These are phyloP conservation scores for Eueremaeus valkanovi DNA, from an alignment of 2,888 invertebrate species.

Conservation along the genomic window DNA sequence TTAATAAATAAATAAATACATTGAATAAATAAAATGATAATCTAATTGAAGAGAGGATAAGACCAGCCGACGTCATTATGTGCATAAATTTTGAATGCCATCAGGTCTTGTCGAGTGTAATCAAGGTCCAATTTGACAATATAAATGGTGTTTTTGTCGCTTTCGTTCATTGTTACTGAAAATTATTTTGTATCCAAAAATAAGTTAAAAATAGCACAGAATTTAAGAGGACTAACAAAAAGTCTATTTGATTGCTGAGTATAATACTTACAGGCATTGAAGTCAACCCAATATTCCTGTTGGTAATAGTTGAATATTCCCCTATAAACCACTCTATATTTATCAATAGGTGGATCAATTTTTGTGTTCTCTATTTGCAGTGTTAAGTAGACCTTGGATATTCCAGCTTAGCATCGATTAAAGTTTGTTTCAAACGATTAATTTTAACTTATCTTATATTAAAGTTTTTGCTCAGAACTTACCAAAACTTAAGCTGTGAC, in stretches of 20 bases:
- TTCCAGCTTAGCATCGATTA: background rate
- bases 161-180: background rate
- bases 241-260: no score
- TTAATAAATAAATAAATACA: no score
- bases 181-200: no score
- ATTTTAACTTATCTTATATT: background rate
- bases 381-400: background rate
- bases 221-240: no score
- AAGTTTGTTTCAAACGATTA: background rate
- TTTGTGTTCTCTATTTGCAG: background rate
- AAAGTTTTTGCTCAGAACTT: background rate
- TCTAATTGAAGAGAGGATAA: background rate
- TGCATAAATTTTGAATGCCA: background rate
- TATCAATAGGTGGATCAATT: conserved; percentile 9
- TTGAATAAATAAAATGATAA: background rate
- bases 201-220: no score
- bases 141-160: background rate
- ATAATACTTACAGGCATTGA: conserved; percentile 10
- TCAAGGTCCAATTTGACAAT: background rate
- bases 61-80: conserved; percentile 13
- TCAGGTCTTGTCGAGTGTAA: background rate
- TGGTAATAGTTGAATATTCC: conserved; percentile 14
- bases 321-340: background rate
- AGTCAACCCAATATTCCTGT: conserved; percentile 2
- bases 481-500: conserved; percentile 6